Conservation (phyloP, 2,888 invertebrate species). For the Drosophila neoperkinsi region DNA sequence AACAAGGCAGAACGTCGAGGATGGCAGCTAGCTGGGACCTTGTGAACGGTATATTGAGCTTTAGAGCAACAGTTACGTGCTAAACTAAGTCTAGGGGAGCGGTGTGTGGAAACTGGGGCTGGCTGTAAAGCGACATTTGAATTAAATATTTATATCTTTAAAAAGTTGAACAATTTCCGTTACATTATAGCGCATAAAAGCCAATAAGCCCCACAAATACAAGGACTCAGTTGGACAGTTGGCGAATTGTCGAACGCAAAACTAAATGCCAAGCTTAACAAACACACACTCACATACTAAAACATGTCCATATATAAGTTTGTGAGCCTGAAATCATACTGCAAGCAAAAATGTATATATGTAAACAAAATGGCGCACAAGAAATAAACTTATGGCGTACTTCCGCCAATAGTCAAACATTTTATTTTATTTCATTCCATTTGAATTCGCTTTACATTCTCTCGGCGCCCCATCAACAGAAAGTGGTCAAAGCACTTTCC, state of each 20-base stretch:
- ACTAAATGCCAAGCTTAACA: slow-evolving; percentile 35
- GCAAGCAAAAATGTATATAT: slow-evolving; percentile 31
- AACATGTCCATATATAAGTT: not conserved
- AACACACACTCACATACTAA: not conserved
- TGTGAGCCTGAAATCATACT: slow-evolving; percentile 39
- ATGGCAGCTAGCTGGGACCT: not conserved
- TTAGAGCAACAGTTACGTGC: slow-evolving; percentile 36
- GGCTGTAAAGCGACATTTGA: slow-evolving; percentile 50
- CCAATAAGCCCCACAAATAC: slow-evolving; percentile 65
- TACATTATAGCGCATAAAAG: slow-evolving; percentile 73
- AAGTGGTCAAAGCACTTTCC: slow-evolving; percentile 64
- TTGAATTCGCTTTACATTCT: slow-evolving; percentile 46
- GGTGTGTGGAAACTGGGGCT: not conserved
- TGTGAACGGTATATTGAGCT: slow-evolving; percentile 48
- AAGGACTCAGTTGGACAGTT: slow-evolving; percentile 13
- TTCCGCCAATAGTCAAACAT: slow-evolving; percentile 79
- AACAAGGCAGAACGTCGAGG: not conserved
- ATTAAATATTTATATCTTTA: slow-evolving; percentile 76
- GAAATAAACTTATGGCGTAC: slow-evolving; percentile 78
- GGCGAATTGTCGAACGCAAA: slow-evolving; percentile 46
- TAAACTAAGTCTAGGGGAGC: not conserved
- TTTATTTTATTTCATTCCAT: slow-evolving; percentile 73
- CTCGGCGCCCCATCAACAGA: slow-evolving; percentile 30
- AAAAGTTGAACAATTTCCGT: slow-evolving; percentile 77
- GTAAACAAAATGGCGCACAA: slow-evolving; percentile 71